Evolutionary conservation across 2,797 vertebrate genomes (phyloP), one percentile per base, ranked within the genome.

Genomic region (Typhlichthys eigenmanni): DNA sequence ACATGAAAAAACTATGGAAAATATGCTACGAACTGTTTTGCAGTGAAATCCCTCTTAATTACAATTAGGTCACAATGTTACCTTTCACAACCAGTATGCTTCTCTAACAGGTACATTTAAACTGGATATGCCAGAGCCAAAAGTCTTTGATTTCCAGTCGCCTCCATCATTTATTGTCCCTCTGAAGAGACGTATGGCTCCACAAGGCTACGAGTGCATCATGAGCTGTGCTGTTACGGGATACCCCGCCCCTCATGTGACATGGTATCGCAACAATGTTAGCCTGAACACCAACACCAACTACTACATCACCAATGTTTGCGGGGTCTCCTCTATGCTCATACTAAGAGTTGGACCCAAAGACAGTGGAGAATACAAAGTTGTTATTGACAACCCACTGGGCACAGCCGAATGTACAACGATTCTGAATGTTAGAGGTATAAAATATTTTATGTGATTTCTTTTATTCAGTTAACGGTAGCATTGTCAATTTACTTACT

Each of bases 181-280:
- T 0, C 79, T 98, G 47, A 95, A 92, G 75, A 70, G 77, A 1
- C 95, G 93, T 0, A 77, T 90, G 13, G 88, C 95, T 67, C 93
- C 93, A 0, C 68, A 70, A 0, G 95, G 95, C 34, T 95, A 93
- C 0, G 93, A 95, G 71, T 96, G 96, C 65, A 82, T 62, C 68
- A 96, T 98, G 94, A 98, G 88, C 82, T 98, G 96, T 1, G 95
- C 96, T 0, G 87, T 95, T 4, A 88, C 72, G 3, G 96, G 96
- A 5, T 75, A 92, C 2, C 96, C 96, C 0, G 11, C 64, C 0
- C 96, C 96, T 0, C 91, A 64, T 0, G 68, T 97, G 68, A 94
- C 91, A 0, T 98, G 96, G 96, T 95, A 94, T 83, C 90, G 83
- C 70, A 82, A 95, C 66, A 82, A 78, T 9, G 76, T 90, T 64